phyloP scores from a whole-genome alignment of 2,888 invertebrate species.

The Lucinisca nassula region DNA sequence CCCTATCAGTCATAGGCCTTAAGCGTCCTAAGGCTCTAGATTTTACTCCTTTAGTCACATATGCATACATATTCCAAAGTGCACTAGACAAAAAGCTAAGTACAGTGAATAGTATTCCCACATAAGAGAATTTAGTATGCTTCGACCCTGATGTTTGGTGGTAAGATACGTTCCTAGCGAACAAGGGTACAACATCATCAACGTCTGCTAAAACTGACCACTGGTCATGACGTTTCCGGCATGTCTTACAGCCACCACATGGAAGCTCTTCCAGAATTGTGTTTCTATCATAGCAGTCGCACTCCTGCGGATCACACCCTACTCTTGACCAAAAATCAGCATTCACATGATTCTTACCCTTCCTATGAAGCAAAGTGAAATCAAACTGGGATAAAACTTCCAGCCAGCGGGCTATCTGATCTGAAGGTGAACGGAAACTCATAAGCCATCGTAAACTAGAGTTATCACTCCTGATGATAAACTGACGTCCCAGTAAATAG shows the following conservation, averaged over 20 bases:
- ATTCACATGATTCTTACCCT: conserved; percentile 49
- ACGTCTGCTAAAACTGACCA: conserved; percentile 38
- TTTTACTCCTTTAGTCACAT: no score
- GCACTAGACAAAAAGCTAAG: no score
- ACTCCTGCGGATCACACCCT: conserved; percentile 48
- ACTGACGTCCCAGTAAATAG: background rate
- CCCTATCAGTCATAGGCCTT: no score
- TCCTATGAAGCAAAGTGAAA: conserved; percentile 46
- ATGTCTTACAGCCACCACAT: no score
- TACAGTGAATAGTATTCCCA: no score
- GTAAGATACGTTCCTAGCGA: no score
- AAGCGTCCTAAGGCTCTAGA: no score
- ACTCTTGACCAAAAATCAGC: conserved; percentile 45
- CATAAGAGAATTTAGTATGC: no score
- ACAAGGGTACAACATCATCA: conserved; percentile 44
- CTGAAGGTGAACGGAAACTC: conserved; percentile 35
- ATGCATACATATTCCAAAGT: no score
- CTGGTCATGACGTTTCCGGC: conserved; percentile 41
- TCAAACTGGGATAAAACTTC: conserved; percentile 46
- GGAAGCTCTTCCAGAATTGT: conserved; percentile 30
- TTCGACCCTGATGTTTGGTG: no score
- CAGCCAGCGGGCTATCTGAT: conserved; percentile 51
- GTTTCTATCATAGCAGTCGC: conserved; percentile 49
- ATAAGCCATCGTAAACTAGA: conserved; percentile 60
- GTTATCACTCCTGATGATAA: conserved; percentile 35